A percentile compares a stretch with the other conserved stretches of the same genome.
Conservation (phyloP, 2,888 invertebrate genomes). For the Pterobdella sp. region DNA sequence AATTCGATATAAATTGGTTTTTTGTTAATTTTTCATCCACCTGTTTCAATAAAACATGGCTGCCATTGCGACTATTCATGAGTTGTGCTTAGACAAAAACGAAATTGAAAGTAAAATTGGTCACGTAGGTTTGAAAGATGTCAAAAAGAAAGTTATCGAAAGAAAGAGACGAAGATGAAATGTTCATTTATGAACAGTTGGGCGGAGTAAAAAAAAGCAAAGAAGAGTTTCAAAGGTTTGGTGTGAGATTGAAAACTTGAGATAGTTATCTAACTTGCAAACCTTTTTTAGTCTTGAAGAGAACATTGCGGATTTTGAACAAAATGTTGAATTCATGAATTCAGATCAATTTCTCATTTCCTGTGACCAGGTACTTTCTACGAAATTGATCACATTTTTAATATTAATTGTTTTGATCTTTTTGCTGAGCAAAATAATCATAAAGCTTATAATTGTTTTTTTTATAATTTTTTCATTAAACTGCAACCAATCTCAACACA, state of each 20-base stretch:
- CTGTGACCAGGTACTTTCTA: not conserved
- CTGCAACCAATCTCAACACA: too few relatives aligned
- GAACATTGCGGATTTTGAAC: constrained; percentile 6
- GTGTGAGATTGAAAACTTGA: not conserved
- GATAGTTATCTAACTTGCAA: not conserved
- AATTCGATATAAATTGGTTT: constrained; percentile 5
- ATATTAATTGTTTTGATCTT: too few relatives aligned
- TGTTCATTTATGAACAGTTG: constrained; percentile 13
- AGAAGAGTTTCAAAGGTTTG: constrained; percentile 10
- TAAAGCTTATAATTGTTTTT: too few relatives aligned
- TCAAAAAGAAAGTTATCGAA: constrained; percentile 12
- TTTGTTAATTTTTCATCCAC: not conserved
- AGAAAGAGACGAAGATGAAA: constrained; percentile 10
- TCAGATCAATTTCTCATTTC: not conserved
- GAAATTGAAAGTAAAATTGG: not conserved
- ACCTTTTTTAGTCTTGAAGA: constrained; percentile 1
- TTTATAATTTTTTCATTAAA: too few relatives aligned
- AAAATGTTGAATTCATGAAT: constrained; percentile 6
- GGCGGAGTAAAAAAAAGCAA: not conserved
- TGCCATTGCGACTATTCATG: not conserved
- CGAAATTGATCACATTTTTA: too few relatives aligned
- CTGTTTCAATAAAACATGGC: constrained; percentile 12
- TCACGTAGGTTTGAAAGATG: not conserved
- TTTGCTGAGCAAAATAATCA: too few relatives aligned
- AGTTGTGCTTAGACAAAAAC: not conserved